Conservation (phyloP, 2,888 invertebrate species). For the Cheilosia variabilis region DNA sequence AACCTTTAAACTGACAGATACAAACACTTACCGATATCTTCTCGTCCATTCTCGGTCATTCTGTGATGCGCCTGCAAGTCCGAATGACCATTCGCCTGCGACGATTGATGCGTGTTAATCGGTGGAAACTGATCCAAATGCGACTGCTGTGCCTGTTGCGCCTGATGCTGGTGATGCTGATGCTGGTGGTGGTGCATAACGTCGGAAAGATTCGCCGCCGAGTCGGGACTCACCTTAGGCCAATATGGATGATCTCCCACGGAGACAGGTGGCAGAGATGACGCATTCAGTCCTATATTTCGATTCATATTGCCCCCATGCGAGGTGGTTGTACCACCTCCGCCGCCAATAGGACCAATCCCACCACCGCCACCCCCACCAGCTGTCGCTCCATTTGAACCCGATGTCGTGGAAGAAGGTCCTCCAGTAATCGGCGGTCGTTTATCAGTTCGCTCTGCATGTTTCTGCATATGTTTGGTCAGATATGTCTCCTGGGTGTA, state of each 20-base stretch:
- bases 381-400: conserved; percentile 84
- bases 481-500: conserved; percentile 99
- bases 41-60: conserved; percentile 85
- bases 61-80: conserved; percentile 88
- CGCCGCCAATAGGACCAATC: conserved; percentile 60
- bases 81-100: conserved; percentile 86
- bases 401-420: conserved; percentile 48
- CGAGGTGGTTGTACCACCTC: conserved; percentile 59
- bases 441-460: conserved; percentile 96
- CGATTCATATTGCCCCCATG: conserved; percentile 76
- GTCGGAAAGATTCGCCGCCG: conserved; percentile 87
- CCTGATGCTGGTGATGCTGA: conserved; percentile 85
- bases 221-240: conserved; percentile 94
- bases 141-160: conserved; percentile 85
- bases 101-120: conserved; percentile 79
- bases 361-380: conserved; percentile 80
- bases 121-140: conserved; percentile 76
- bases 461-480: conserved; percentile 99
- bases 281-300: conserved; percentile 74
- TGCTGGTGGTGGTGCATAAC: conserved; percentile 87
- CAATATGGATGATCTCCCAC: conserved; percentile 89
- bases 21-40: conserved; percentile 83
- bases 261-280: conserved; percentile 80
- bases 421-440: conserved; percentile 90
- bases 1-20: neutral